phyloP scores from a whole-genome alignment of 2,113 vertebrate species.

The Microcebus ravelobensis region DNA sequence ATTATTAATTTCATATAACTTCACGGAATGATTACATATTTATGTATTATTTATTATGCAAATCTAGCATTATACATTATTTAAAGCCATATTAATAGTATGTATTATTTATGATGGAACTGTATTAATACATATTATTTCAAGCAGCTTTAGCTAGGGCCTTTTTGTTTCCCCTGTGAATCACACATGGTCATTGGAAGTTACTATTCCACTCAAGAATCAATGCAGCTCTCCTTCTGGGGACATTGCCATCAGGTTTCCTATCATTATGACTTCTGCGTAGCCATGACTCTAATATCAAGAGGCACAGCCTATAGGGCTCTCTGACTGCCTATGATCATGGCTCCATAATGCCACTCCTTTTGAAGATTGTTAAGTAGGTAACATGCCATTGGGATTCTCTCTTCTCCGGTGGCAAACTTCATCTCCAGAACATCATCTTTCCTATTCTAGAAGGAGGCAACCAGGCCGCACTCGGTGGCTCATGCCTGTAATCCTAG shows the following conservation, averaged over 20 bases:
- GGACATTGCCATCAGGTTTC: conserved; percentile 43
- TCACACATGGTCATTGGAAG: conserved; percentile 51
- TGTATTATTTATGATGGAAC: conserved; percentile 84
- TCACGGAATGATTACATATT: conserved; percentile 80
- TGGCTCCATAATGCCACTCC: neutral
- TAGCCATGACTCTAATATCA: neutral
- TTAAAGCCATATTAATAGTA: conserved; percentile 81
- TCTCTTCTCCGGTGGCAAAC: neutral
- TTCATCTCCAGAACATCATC: neutral
- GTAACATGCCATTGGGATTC: neutral
- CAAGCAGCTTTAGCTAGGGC: conserved; percentile 67
- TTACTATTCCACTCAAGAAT: conserved; percentile 72
- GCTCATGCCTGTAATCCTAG: too few species aligned
- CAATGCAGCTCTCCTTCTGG: conserved; percentile 31
- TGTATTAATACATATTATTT: conserved; percentile 82
- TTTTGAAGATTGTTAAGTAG: conserved; percentile 27
- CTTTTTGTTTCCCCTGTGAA: conserved; percentile 55
- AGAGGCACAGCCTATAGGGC: neutral
- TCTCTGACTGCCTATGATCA: neutral
- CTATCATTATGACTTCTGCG: neutral
- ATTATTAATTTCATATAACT: conserved; percentile 81
- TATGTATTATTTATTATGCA: conserved; percentile 83
- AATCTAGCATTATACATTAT: conserved; percentile 84
- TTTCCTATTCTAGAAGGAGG: neutral
- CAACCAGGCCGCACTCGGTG: neutral